Conservation (phyloP, 2,113 vertebrate species). For the Nycticryphes semicollaris region DNA sequence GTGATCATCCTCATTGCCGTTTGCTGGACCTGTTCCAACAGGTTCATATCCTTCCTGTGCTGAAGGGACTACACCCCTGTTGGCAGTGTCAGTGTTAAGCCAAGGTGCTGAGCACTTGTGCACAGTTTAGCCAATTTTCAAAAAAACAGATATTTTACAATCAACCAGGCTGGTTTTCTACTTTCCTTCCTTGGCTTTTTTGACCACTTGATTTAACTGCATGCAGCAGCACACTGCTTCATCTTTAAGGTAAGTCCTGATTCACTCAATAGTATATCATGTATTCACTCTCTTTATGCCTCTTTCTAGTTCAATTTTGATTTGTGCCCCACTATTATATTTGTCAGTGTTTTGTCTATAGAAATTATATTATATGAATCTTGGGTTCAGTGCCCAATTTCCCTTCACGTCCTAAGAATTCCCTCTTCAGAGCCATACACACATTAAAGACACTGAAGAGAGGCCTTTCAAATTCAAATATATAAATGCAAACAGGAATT, state of each 20-base stretch:
- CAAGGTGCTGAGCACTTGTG: neutral
- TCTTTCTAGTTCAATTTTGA: conserved; percentile 17
- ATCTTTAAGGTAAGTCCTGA: conserved; percentile 11
- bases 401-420: neutral
- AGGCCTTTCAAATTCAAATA: neutral
- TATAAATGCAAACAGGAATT: neutral
- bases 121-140: neutral
- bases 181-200: neutral
- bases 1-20: too few relatives aligned
- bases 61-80: neutral
- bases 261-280: neutral
- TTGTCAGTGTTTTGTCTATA: neutral
- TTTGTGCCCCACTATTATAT: neutral
- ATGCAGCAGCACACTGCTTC: conserved; percentile 29
- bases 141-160: neutral
- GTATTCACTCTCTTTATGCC: conserved; percentile 4
- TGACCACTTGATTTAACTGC: neutral
- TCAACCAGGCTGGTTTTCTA: neutral
- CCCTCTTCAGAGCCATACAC: neutral
- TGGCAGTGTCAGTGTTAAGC: neutral
- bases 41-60: too few relatives aligned
- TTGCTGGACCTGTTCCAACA: too few relatives aligned
- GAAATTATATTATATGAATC: neutral
- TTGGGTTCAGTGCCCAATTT: neutral
- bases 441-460: neutral